These are phyloP conservation scores for Anoplophora glabripennis DNA, from an alignment of 1,140 invertebrate genomes.

Conservation along the genomic window DNA sequence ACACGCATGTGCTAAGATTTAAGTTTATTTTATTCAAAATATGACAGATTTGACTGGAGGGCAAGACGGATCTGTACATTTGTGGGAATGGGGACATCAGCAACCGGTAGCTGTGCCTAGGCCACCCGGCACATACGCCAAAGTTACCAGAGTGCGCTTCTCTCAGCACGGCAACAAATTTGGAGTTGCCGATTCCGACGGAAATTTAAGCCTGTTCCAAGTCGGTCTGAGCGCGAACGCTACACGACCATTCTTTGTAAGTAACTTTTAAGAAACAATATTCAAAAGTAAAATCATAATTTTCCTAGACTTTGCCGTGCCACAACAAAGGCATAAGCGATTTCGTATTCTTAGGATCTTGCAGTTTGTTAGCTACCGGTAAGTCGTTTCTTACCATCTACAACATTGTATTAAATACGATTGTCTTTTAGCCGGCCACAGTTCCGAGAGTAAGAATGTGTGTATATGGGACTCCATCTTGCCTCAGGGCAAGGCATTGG, in stretches of 20 bases:
- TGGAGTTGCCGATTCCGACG: slow-evolving; percentile 90
- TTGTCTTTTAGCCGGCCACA: slow-evolving; percentile 76
- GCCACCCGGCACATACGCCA: slow-evolving; percentile 83
- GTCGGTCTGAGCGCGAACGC: slow-evolving; percentile 79
- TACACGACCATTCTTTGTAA: slow-evolving; percentile 93
- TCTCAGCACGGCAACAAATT: slow-evolving; percentile 98
- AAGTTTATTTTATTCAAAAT: too few species aligned
- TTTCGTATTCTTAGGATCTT: slow-evolving; percentile 96
- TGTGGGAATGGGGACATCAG: slow-evolving; percentile 97
- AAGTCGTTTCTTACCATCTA: slow-evolving; percentile 15
- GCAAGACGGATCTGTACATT: slow-evolving; percentile 93
- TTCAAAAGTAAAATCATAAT: not conserved
- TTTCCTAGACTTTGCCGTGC: slow-evolving; percentile 83
- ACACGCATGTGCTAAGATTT: too few species aligned
- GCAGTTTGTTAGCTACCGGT: slow-evolving; percentile 93
- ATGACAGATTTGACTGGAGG: slow-evolving; percentile 94
- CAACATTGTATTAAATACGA: not conserved
- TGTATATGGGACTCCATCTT: slow-evolving; percentile 97
- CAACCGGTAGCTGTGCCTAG: slow-evolving; percentile 86
- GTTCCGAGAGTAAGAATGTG: slow-evolving; percentile 96
- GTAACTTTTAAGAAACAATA: slow-evolving; percentile 46
- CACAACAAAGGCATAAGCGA: slow-evolving; percentile 97
- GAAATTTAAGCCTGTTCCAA: slow-evolving; percentile 90
- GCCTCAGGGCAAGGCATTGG: slow-evolving; percentile 89
- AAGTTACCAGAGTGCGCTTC: slow-evolving; percentile 93